A percentile compares a stretch with the other conserved stretches of the same genome.
These are phyloP conservation scores for Drosophila orena DNA, from an alignment of 1,140 invertebrate species.

Conservation along the genomic window DNA sequence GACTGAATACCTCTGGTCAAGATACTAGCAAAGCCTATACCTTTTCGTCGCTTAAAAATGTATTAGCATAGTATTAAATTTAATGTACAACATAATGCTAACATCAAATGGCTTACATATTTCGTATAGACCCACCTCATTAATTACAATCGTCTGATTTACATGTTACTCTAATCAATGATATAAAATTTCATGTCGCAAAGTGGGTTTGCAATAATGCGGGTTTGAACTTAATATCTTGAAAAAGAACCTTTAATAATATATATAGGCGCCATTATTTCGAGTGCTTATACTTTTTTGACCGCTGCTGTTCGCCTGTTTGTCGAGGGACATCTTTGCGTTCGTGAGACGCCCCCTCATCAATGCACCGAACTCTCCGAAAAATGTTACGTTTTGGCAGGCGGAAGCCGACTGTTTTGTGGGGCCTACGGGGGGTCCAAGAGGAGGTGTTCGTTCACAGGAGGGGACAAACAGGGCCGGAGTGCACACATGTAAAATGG, in stretches of 20 bases:
- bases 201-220: too few species aligned
- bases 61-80: too few species aligned
- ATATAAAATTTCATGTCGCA: neutral
- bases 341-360: constrained; percentile 27
- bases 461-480: neutral
- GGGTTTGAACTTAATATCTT: too few species aligned
- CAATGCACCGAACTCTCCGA: constrained; percentile 32
- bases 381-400: constrained; percentile 68
- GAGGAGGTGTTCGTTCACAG: neutral
- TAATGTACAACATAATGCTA: too few species aligned
- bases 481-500: constrained; percentile 65
- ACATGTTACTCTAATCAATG: neutral
- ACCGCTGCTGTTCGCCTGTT: neutral
- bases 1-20: constrained; percentile 1
- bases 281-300: neutral
- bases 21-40: neutral
- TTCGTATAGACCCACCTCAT: neutral
- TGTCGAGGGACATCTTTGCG: constrained; percentile 11
- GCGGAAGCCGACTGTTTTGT: constrained; percentile 46
- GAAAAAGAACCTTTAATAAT: too few species aligned
- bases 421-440: neutral
- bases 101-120: neutral
- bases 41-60: neutral
- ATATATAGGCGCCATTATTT: too few species aligned
- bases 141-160: neutral